phyloP scores from a whole-genome alignment of 2,888 invertebrate species.

The Caenorhabditis macrosperma region DNA sequence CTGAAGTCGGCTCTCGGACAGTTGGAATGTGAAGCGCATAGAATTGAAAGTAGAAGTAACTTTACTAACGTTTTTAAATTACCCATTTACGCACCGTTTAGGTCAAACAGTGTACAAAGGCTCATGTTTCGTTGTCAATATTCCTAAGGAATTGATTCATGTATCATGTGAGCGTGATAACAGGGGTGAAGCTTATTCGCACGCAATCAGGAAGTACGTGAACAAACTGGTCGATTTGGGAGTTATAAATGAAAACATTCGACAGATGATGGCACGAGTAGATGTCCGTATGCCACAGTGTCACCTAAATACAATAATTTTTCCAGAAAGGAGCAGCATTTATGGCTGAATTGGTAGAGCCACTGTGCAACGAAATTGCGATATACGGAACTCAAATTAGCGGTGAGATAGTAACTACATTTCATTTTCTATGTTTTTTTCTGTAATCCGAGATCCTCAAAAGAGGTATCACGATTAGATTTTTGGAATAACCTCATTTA shows the following conservation, averaged over 20 bases:
- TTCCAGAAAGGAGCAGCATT: slow-evolving; percentile 33
- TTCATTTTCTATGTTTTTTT: neutral
- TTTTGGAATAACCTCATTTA: neutral
- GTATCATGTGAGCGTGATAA: neutral
- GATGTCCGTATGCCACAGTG: neutral
- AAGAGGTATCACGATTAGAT: neutral
- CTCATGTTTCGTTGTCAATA: slow-evolving; percentile 25
- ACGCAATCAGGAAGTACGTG: slow-evolving; percentile 19
- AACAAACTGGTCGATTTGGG: slow-evolving; percentile 25
- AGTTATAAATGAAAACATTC: neutral
- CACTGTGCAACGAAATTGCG: slow-evolving; percentile 44
- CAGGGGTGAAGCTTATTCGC: slow-evolving; percentile 14
- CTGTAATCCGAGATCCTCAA: neutral
- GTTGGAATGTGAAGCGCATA: neutral
- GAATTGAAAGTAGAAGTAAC: slow-evolving; percentile 13
- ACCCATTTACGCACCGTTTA: too few species aligned
- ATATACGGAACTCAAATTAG: slow-evolving; percentile 52
- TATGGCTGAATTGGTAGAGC: slow-evolving; percentile 44
- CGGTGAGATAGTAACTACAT: slow-evolving; percentile 15
- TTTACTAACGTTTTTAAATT: too few species aligned
- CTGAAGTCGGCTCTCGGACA: slow-evolving; percentile 19
- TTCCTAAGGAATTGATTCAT: slow-evolving; percentile 33
- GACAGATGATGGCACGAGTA: slow-evolving; percentile 1
- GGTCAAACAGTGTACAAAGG: slow-evolving; percentile 2
- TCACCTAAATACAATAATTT: neutral